Evolutionary conservation across 2,888 invertebrate genomes (phyloP), one percentile per base, ranked within the genome.

Genomic region (Ceriagrion tenellum): DNA sequence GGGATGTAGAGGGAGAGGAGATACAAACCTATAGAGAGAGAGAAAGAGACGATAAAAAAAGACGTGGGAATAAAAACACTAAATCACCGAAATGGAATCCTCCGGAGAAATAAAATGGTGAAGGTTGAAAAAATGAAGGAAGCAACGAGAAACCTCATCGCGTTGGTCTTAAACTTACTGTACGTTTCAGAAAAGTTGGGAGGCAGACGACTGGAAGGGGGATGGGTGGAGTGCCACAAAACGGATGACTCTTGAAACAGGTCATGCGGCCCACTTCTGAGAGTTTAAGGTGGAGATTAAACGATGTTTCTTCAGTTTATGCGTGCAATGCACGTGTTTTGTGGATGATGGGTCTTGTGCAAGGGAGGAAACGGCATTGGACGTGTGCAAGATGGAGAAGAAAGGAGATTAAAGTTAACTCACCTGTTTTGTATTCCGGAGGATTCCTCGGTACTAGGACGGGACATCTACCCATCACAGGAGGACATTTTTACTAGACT

Each of bases 31-130:
- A 16, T 35, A 35, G 30, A 18, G 81, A n/a, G 81, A 81, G 16
- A 81, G 35, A 35, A 13, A 81, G 8, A 26, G 69, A 69, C 59
- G 69, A 69, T 1, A 69, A 26, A 12, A 69, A 69, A n/a, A 69
- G 26, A 69, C 69, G 12, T 20, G 13, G 81, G 81, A 13, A 35
- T 30, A 81, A 81, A 81, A 81, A 81, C 35, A 81, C 81, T 81
- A 81, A 81, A 81, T 81, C 81, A 81, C 35, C 81, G 35, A 81
- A 81, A 81, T 81, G 81, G 81, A 81, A 81, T 81, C 81, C 81
- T 59, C 35, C 35, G 81, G 30, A 81, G 81, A 35, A 35, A 35
- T 13, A 35, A 81, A 35, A 35, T 35, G 26, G 26, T 47, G 47
- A 26, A 69, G 69, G 26, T 69, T 13, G 23, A 69, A 69, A 69